These are phyloP conservation scores for Panorpa germanica DNA, from an alignment of 2,888 invertebrate species.

Conservation along the genomic window DNA sequence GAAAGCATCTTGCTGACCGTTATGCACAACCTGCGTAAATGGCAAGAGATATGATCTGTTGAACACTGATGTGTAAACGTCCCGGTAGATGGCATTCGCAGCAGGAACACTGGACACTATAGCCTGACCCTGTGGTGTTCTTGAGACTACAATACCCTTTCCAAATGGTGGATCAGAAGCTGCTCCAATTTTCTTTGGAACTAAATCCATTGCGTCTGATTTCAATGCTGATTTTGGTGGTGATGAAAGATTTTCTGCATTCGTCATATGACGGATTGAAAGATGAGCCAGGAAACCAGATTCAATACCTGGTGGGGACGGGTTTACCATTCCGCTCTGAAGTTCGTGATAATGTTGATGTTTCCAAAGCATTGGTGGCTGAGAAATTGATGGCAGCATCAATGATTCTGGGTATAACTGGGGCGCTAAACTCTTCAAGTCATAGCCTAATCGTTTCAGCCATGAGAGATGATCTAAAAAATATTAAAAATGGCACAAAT, in stretches of 20 bases:
- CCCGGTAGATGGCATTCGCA: conserved; percentile 76
- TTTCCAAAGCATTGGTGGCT: conserved; percentile 32
- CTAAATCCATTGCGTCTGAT: conserved; percentile 54
- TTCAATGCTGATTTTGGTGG: conserved; percentile 66
- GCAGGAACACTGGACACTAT: conserved; percentile 74
- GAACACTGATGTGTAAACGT: conserved; percentile 84
- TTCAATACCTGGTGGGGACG: conserved; percentile 48
- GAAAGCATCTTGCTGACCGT: conserved; percentile 78
- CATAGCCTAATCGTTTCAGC: conserved; percentile 70
- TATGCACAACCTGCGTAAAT: conserved; percentile 74
- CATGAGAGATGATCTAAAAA: conserved; percentile 67
- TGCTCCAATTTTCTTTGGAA: conserved; percentile 57
- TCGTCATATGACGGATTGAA: conserved; percentile 57
- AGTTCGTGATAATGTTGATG: conserved; percentile 13
- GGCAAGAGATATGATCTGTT: conserved; percentile 75
- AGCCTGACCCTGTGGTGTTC: conserved; percentile 58
- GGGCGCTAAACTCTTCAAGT: conserved; percentile 69
- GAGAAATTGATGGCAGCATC: conserved; percentile 41
- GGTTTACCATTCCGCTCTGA: conserved; percentile 27
- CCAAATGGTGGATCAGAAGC: conserved; percentile 82
- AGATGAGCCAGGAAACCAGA: conserved; percentile 73
- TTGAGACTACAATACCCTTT: conserved; percentile 66
- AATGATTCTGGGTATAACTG: conserved; percentile 60
- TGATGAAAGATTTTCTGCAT: conserved; percentile 54
- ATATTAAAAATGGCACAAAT: too few species aligned